These are phyloP conservation scores for Gorsachius magnificus DNA, from an alignment of 2,797 vertebrate species.

Conservation along the genomic window DNA sequence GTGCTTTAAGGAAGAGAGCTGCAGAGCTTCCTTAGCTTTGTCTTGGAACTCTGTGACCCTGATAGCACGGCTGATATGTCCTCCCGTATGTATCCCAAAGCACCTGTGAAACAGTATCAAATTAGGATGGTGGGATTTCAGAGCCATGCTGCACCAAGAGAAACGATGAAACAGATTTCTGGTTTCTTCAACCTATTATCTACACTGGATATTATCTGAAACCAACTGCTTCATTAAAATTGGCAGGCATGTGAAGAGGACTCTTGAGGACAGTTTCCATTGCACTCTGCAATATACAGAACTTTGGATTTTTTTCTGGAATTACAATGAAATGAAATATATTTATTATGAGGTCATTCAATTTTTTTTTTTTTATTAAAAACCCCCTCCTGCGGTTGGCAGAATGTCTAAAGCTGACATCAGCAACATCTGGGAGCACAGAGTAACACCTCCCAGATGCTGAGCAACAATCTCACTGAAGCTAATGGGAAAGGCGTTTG, in stretches of 20 bases:
- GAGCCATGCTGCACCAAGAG: background rate
- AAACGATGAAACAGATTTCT: background rate
- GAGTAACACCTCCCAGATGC: conserved; percentile 15
- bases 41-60: background rate
- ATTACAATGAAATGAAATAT: background rate
- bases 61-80: background rate
- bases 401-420: background rate
- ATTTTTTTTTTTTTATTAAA: background rate
- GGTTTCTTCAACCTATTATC: background rate
- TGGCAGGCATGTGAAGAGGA: background rate
- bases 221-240: conserved; percentile 10
- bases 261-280: conserved; percentile 1
- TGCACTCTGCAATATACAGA: background rate
- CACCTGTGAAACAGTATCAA: background rate
- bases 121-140: background rate
- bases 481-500: background rate
- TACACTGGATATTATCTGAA: background rate
- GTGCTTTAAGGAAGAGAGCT: background rate
- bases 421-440: conserved; percentile 18
- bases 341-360: background rate
- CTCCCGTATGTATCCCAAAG: background rate
- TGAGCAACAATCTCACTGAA: conserved; percentile 12
- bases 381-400: background rate
- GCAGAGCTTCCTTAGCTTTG: background rate
- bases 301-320: background rate